phyloP scores from a whole-genome alignment of 1,140 invertebrate species.

The Hylaeus volcanicus region DNA sequence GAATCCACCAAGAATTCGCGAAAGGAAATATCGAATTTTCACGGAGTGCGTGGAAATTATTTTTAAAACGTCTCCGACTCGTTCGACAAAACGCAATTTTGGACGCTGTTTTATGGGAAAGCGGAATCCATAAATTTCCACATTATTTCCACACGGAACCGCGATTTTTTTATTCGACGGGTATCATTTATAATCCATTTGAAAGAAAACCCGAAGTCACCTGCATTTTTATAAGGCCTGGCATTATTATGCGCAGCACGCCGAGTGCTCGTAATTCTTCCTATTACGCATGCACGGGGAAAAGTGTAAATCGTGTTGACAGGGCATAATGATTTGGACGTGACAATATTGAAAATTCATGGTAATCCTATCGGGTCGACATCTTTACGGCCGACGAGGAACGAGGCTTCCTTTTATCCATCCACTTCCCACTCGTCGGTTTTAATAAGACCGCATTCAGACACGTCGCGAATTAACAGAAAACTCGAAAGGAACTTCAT shows the following conservation, averaged over 20 bases:
- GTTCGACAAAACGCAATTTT: background rate
- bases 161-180: constrained; percentile 28
- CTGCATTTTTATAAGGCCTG: constrained; percentile 22
- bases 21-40: background rate
- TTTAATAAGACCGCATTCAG: background rate
- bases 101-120: background rate
- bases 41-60: background rate
- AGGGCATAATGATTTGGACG: constrained; percentile 63
- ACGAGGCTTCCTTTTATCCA: constrained; percentile 26
- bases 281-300: constrained; percentile 54
- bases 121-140: constrained; percentile 18
- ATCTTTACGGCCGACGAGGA: constrained; percentile 40
- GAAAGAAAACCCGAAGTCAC: constrained; percentile 33
- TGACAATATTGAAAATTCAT: constrained; percentile 63
- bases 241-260: constrained; percentile 48
- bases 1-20: background rate
- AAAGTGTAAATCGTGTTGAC: constrained; percentile 63
- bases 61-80: background rate
- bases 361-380: constrained; percentile 33
- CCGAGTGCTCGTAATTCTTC: constrained; percentile 57
- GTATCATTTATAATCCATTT: constrained; percentile 44
- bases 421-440: too few species aligned
- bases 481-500: background rate
- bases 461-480: background rate
- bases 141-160: constrained; percentile 4